Conservation (phyloP, 2,797 vertebrate genomes). For the Geranospiza caerulescens region DNA sequence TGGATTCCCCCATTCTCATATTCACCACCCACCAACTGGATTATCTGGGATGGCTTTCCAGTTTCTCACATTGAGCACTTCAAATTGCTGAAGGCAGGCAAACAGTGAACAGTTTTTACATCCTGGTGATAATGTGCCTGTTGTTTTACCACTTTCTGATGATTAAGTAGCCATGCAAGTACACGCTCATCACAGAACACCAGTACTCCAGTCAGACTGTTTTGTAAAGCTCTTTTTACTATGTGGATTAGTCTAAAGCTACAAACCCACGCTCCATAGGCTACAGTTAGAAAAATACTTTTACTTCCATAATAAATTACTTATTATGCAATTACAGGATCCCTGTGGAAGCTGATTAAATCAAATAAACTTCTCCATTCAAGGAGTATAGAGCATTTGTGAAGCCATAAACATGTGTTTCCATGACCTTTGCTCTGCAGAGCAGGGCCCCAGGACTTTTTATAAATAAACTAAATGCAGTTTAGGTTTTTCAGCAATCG, state of each 20-base stretch:
- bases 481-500: conserved; percentile 49
- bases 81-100: background rate
- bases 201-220: background rate
- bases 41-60: background rate
- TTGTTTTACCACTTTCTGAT: conserved; percentile 44
- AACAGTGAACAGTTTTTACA: background rate
- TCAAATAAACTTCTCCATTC: conserved; percentile 61
- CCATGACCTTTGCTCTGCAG: conserved; percentile 44
- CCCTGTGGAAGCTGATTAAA: conserved; percentile 68
- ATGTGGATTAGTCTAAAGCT: conserved; percentile 7
- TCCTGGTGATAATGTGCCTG: conserved; percentile 43
- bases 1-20: background rate
- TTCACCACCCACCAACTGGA: background rate
- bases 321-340: conserved; percentile 63
- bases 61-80: background rate
- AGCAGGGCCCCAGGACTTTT: conserved; percentile 21
- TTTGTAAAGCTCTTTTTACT: conserved; percentile 17
- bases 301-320: conserved; percentile 60
- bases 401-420: conserved; percentile 66
- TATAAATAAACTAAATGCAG: conserved; percentile 59
- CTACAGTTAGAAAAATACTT: conserved; percentile 55
- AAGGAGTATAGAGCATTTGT: conserved; percentile 45
- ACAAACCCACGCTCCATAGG: background rate
- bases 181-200: background rate
- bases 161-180: background rate